Conservation (phyloP, 37 sponge, comb jelly and placozoan genomes). For the Amphimedon queenslandica region DNA sequence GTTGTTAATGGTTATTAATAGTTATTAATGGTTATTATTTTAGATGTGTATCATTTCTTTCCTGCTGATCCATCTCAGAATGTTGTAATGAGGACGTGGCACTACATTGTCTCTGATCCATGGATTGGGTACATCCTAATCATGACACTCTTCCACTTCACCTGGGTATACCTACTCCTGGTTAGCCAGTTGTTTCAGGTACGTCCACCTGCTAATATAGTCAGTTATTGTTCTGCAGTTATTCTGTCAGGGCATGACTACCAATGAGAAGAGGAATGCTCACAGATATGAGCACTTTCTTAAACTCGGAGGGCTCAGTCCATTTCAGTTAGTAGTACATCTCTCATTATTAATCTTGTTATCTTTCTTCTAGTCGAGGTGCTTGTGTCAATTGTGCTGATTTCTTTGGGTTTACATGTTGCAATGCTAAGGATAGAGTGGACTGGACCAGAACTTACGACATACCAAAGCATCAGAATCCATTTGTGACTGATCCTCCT, state of each 20-base stretch:
- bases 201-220: slow-evolving; percentile 7
- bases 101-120: slow-evolving; percentile 54
- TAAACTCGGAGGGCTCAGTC: slow-evolving; percentile 50
- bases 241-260: slow-evolving; percentile 64
- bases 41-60: slow-evolving; percentile 45
- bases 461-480: slow-evolving; percentile 35
- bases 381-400: slow-evolving; percentile 52
- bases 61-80: slow-evolving; percentile 32
- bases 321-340: slow-evolving; percentile 60
- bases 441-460: slow-evolving; percentile 75
- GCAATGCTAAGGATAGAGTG: slow-evolving; percentile 10
- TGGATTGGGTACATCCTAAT: slow-evolving; percentile 70
- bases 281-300: slow-evolving; percentile 58
- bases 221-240: slow-evolving; percentile 25
- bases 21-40: no score
- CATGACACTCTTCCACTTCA: slow-evolving; percentile 59
- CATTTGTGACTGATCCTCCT: neutral
- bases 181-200: slow-evolving; percentile 83
- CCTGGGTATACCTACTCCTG: slow-evolving; percentile 85
- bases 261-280: slow-evolving; percentile 71
- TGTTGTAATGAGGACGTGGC: slow-evolving; percentile 30
- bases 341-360: neutral
- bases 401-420: slow-evolving; percentile 70
- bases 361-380: slow-evolving; percentile 51
- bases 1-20: no score